Percentiles rank a stretch among this genome's conserved stretches.
These are phyloP conservation scores for Microcaecilia unicolor DNA, from an alignment of 2,797 vertebrate genomes.

Conservation along the genomic window DNA sequence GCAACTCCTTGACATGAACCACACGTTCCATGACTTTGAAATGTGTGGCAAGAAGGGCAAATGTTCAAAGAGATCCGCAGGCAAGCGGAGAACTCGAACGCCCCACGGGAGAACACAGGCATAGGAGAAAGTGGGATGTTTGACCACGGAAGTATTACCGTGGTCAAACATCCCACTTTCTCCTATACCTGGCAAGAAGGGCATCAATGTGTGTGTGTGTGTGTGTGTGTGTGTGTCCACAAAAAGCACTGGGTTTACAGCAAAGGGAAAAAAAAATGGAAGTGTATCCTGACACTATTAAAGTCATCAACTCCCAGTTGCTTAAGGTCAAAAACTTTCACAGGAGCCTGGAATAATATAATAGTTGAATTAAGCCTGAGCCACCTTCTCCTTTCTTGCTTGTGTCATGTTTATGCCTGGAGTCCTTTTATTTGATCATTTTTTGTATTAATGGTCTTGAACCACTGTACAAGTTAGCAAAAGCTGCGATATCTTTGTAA, in stretches of 20 bases:
- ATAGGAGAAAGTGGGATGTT: no score
- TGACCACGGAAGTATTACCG: no score
- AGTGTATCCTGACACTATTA: conserved; percentile 31
- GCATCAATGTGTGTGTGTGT: no score
- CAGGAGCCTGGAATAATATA: conserved; percentile 18
- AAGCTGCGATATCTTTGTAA: conserved; percentile 10
- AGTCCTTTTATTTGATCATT: conserved; percentile 50
- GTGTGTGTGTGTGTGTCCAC: no score
- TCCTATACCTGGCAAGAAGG: no score
- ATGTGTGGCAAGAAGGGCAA: no score
- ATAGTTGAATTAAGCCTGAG: conserved; percentile 27
- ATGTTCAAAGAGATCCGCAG: no score
- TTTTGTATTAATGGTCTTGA: conserved; percentile 37
- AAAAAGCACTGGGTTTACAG: background rate
- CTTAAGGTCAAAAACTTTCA: conserved; percentile 43
- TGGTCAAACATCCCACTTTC: no score
- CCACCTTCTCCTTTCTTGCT: conserved; percentile 8
- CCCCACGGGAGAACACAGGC: no score
- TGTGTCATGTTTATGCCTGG: conserved; percentile 41
- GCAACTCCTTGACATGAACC: no score
- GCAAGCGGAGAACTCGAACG: no score
- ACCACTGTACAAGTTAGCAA: conserved; percentile 33
- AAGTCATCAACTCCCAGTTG: conserved; percentile 39
- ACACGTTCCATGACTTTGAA: no score
- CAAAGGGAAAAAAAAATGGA: conserved; percentile 18